Evolutionary conservation across 2,888 invertebrate genomes (phyloP), one percentile per base, ranked within the genome.

Genomic region (Abscondita cerata): DNA sequence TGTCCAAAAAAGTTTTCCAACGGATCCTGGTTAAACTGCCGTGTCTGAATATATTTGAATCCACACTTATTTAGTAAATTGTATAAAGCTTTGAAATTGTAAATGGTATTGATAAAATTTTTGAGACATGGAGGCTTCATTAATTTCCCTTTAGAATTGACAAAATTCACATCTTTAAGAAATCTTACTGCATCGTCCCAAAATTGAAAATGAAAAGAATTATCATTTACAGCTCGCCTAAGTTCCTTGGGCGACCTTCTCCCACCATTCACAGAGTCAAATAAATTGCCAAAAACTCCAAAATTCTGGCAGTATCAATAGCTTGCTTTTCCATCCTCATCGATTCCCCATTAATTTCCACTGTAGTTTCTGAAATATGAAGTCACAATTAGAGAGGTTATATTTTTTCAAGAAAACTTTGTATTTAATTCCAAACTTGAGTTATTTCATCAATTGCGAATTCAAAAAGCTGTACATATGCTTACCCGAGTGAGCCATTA

Each of bases 1-100:
- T 59, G 48, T 4, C 64, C 66, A 59, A 65, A 67, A 50, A 67
- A 68, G 47, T 64, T 68, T 62, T 68, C 64, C 1, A 68, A 15
- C 1, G 67, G 62, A 46, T 68, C 67, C 41, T 65, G 67, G 34
- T 68, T 67, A 2, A 67, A 41, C 8, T 41, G 16, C 41, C 12
- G 12, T 41, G 15, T 15, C 6, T 25, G 25, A 6, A 25, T 2
- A 25, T 25, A 25, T 25, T 25, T 25, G 25, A 25, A 25, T 25
- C 19, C 46, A 46, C 12, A 46, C 16, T 19, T 46, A 19, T 46
- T 46, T 18, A 46, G 46, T 46, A 46, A 46, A 8, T 15, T 46
- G 25, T 20, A 46, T 1, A 46, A 19, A 9, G 1, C 25, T 46
- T 46, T 19, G 19, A 46, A 46, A 46, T 46, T 46, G 1, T 20